A percentile compares a stretch with the other conserved stretches of the same genome.
Evolutionary conservation across 2,113 vertebrate genomes (phyloP).

Genomic region (Rhea pennata): DNA sequence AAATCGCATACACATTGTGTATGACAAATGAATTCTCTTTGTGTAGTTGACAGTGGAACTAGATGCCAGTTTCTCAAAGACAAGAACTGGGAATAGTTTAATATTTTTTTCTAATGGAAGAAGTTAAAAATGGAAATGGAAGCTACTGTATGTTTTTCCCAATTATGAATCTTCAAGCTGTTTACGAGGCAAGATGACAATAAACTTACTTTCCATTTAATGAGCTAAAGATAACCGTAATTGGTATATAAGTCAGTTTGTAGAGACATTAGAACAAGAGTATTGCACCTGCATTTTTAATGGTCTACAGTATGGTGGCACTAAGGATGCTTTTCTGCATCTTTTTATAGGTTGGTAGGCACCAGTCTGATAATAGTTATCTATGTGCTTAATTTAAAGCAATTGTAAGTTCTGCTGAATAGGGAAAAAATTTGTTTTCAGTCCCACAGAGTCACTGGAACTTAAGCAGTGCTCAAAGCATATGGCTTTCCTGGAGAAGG

Average conservation of each 20-base stretch:
- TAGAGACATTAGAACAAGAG: neutral
- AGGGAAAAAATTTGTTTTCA: no score
- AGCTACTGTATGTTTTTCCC: neutral
- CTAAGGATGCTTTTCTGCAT: neutral
- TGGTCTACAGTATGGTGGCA: neutral
- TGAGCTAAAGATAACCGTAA: constrained; percentile 7
- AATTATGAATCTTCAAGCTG: neutral
- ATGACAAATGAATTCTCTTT: neutral
- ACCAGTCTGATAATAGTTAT: accelerated
- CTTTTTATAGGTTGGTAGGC: accelerated
- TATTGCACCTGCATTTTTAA: neutral
- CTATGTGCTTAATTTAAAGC: neutral
- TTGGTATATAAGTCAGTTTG: neutral
- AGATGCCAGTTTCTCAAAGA: neutral
- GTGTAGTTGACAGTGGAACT: neutral
- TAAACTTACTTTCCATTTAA: constrained; percentile 3
- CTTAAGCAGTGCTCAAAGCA: accelerated
- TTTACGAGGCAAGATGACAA: neutral
- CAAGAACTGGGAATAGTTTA: neutral
- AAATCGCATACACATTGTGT: neutral
- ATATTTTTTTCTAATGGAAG: neutral
- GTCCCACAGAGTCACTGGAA: neutral
- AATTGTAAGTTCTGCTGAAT: no score
- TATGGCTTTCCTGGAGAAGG: neutral
- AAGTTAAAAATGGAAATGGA: constrained; percentile 10